These are phyloP conservation scores for Dinoponera quadriceps DNA, from an alignment of 1,140 invertebrate genomes.

Conservation along the genomic window DNA sequence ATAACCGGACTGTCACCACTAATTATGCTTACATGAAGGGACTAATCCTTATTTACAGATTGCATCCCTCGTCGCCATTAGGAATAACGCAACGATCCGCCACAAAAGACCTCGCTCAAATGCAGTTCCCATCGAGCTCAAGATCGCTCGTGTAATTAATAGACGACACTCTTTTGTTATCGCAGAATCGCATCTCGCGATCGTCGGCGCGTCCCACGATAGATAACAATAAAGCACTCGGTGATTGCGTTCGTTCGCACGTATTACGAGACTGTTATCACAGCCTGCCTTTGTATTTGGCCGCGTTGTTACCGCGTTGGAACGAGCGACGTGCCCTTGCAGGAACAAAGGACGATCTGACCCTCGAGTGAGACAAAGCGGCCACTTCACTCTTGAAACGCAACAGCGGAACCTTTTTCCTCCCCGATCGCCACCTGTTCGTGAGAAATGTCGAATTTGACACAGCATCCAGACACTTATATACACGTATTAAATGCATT, in stretches of 20 bases:
- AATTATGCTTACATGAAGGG: background rate
- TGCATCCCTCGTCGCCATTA: background rate
- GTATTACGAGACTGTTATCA: slow-evolving; percentile 12
- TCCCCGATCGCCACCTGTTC: slow-evolving; percentile 62
- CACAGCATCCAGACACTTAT: background rate
- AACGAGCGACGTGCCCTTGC: slow-evolving; percentile 37
- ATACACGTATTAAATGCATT: background rate
- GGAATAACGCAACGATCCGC: background rate
- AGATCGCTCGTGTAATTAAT: slow-evolving; percentile 10
- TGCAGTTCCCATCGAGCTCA: slow-evolving; percentile 3
- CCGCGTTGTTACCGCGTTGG: slow-evolving; percentile 13
- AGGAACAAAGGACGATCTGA: slow-evolving; percentile 59
- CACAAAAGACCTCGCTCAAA: background rate
- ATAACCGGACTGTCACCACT: too few relatives aligned
- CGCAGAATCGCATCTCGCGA: slow-evolving; percentile 6
- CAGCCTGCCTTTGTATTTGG: slow-evolving; percentile 14
- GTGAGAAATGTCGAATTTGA: slow-evolving; percentile 52
- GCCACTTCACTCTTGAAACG: slow-evolving; percentile 57
- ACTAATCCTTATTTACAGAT: background rate
- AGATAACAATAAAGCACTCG: slow-evolving; percentile 47
- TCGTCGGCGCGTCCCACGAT: background rate
- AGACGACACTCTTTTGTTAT: slow-evolving; percentile 13
- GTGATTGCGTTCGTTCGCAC: slow-evolving; percentile 26
- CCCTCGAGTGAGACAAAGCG: slow-evolving; percentile 56
- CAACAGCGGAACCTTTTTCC: slow-evolving; percentile 19